Conservation (phyloP, 1,140 invertebrate genomes). For the Drusus annulatus region DNA sequence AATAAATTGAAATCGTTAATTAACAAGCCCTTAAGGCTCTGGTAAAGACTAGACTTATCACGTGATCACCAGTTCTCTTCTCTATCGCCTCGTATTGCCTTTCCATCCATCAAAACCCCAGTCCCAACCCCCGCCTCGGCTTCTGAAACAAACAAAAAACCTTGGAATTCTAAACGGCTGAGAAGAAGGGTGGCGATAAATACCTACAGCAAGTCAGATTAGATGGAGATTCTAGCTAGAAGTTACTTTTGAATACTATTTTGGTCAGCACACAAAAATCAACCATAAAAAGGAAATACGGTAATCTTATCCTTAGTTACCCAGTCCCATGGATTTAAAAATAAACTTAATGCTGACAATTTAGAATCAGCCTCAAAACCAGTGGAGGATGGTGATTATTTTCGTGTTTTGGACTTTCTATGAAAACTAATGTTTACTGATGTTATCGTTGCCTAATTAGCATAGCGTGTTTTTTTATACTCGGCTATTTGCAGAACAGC, state of each 20-base stretch:
- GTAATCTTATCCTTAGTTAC: no score
- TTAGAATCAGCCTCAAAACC: no score
- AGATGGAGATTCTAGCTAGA: conserved; percentile 26
- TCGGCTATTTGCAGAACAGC: no score
- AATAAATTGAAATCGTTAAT: neutral
- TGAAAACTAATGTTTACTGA: no score
- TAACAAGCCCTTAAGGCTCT: neutral
- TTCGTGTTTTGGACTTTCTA: no score
- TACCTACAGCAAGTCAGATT: conserved; percentile 48
- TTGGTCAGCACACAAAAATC: neutral
- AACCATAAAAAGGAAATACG: neutral
- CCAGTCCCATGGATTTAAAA: no score
- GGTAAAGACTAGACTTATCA: conserved; percentile 29
- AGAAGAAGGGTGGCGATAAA: conserved; percentile 48
- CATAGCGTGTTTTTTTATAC: no score
- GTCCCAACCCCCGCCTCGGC: neutral
- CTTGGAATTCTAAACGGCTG: conserved; percentile 41
- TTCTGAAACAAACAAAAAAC: conserved; percentile 45
- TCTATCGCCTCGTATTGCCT: conserved; percentile 28
- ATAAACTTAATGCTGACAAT: no score
- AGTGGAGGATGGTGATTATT: no score
- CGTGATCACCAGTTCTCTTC: conserved; percentile 20
- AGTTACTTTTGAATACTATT: neutral
- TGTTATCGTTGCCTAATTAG: no score
- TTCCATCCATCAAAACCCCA: conserved; percentile 53